A percentile compares a stretch with the other conserved stretches of the same genome.
Evolutionary conservation across 2,113 vertebrate genomes (phyloP).

Genomic region (Rhagologus leucostigma): DNA sequence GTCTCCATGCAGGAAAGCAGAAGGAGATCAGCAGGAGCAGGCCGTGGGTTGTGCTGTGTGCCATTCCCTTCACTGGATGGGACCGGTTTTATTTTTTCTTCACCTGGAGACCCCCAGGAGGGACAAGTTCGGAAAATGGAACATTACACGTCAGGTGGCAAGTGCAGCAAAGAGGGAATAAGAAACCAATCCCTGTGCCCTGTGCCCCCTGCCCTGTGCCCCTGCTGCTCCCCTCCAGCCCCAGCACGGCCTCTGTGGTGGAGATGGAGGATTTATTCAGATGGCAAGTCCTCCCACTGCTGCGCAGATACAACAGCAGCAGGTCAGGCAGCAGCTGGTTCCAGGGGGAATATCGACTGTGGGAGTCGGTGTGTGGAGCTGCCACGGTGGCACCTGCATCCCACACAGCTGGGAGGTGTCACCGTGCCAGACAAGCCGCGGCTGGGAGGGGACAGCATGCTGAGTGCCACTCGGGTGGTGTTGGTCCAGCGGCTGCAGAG

Average conservation of each 20-base stretch:
- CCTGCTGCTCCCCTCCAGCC: background rate
- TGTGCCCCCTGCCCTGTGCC: background rate
- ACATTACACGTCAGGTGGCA: background rate
- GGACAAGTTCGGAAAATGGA: background rate
- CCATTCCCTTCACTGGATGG: background rate
- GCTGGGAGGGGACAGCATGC: background rate
- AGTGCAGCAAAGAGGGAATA: background rate
- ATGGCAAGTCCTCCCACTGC: background rate
- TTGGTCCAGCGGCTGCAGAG: background rate
- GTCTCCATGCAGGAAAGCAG: background rate
- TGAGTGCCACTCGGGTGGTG: background rate
- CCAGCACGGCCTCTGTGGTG: rapidly evolving
- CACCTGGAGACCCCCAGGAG: background rate
- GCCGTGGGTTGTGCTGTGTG: background rate
- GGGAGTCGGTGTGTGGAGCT: rapidly evolving
- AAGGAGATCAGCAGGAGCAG: background rate
- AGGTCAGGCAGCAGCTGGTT: background rate
- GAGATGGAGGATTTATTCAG: background rate
- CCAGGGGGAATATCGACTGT: background rate
- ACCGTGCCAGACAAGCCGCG: rapidly evolving
- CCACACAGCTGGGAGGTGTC: background rate
- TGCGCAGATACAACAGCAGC: background rate
- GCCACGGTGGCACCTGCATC: background rate
- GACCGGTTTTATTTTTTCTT: background rate
- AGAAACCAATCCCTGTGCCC: background rate